Evolutionary conservation across 2,888 invertebrate genomes (phyloP), one percentile per base, ranked within the genome.

Genomic region (Sminthurides aquaticus): DNA sequence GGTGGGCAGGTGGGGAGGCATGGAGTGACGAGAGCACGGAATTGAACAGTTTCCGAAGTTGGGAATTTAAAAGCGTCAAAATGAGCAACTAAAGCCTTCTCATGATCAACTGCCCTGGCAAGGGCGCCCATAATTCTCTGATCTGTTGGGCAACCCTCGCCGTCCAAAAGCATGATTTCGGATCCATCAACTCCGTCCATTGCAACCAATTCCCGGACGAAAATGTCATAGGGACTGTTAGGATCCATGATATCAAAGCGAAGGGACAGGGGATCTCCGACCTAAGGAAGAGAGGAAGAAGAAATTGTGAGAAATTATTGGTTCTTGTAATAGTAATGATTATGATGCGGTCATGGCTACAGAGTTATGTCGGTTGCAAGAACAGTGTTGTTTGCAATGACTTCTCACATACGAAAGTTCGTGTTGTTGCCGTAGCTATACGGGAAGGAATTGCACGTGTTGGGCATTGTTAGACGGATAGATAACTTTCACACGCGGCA

Each of bases 51-150:
- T 78, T 94, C 93, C 18, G 92, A 92, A 59, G 92, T 92, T 54
- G 94, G 94, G 83, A 95, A 95, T 80, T 95, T 94, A 85, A 95
- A 95, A 48, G 94, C 94, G 79, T 94, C 94, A 81, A 95, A 94
- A 80, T 91, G 89, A 61, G 93, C 92, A 68, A 92, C 81, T 69
- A 94, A 82, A 75, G 75, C 74, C 70, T 76, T 76, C 64, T 74
- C 74, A 59, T 76, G 74, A 66, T 85, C 82, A 52, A 85, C 83
- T 49, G 90, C 89, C 80, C 91, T 91, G 81, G 89, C 88, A 69
- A 94, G 84, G 24, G 92, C 90, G 76, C 92, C 92, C 92, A 94
- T 91, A 78, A 94, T 93, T 79, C 91, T 89, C 77, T 91, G 89
- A 79, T 94, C 93, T 26, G 93, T 93, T 18, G 94, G 94, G 77